A percentile compares a stretch with the other conserved stretches of the same genome.
phyloP scores from a whole-genome alignment of 2,113 vertebrate genomes.

The Anhinga anhinga region DNA sequence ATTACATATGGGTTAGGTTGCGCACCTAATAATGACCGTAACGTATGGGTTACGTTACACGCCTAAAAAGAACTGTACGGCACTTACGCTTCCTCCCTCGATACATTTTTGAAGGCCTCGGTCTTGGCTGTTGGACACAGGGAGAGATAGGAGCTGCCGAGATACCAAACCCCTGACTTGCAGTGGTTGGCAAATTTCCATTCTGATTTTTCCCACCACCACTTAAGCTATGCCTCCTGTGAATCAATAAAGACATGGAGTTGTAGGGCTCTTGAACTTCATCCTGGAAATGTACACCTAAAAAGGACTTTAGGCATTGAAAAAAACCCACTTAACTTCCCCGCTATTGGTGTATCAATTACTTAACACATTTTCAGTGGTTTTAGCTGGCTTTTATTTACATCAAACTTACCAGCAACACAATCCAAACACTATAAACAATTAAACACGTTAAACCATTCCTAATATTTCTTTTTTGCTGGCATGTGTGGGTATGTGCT shows the following conservation, averaged over 20 bases:
- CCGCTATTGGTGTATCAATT: not conserved
- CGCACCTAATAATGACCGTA: not conserved
- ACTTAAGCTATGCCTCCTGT: not conserved
- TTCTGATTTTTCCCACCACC: not conserved
- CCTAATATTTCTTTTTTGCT: not conserved
- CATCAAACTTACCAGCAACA: not conserved
- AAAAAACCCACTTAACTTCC: not conserved
- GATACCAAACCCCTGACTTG: not conserved
- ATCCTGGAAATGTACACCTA: not conserved
- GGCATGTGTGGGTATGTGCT: not conserved
- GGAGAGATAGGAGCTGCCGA: not conserved
- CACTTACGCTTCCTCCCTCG: not conserved
- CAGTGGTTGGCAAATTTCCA: not conserved
- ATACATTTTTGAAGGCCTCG: not conserved
- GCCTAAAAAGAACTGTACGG: not conserved
- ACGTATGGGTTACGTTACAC: not conserved
- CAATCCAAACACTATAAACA: not conserved
- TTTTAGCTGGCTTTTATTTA: not conserved
- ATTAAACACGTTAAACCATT: not conserved
- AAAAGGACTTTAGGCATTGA: not conserved
- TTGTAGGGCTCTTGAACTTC: not conserved
- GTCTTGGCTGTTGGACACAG: not conserved
- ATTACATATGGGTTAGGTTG: not conserved
- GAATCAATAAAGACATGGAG: not conserved
- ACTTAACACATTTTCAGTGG: not conserved